Percentiles rank a stretch among this genome's conserved stretches.
These are phyloP conservation scores for Phyllotreta striolata DNA, from an alignment of 2,888 invertebrate genomes.

Conservation along the genomic window DNA sequence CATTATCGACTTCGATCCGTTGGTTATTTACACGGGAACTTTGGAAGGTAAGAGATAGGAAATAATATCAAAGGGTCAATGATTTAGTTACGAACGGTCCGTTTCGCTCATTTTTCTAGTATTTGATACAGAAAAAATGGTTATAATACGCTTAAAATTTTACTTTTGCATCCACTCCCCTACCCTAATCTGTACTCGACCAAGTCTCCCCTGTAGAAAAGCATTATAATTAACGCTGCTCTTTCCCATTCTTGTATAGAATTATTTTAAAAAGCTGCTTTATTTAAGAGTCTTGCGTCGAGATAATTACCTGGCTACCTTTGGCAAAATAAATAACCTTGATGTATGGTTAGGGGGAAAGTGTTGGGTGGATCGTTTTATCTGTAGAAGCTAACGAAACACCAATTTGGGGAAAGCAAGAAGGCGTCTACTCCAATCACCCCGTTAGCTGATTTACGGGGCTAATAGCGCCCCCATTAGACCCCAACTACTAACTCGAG, in stretches of 20 bases:
- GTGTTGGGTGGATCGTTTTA: slow-evolving; percentile 29
- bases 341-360: slow-evolving; percentile 17
- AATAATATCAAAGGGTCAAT: slow-evolving; percentile 1
- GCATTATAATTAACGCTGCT: too few species aligned
- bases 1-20: slow-evolving; percentile 74
- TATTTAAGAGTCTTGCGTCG: too few species aligned
- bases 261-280: too few species aligned
- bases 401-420: slow-evolving; percentile 36
- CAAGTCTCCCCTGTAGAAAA: too few species aligned
- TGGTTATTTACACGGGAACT: slow-evolving; percentile 77
- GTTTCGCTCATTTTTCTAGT: too few species aligned
- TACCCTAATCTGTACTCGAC: too few species aligned
- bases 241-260: too few species aligned
- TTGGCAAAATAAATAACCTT: slow-evolving; percentile 7
- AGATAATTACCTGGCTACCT: too few species aligned
- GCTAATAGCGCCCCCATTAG: slow-evolving; percentile 36
- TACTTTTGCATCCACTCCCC: too few species aligned
- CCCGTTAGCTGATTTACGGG: slow-evolving; percentile 31
- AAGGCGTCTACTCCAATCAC: slow-evolving; percentile 31
- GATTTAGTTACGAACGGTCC: neutral
- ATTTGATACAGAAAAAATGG: too few species aligned
- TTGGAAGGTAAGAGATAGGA: slow-evolving; percentile 71
- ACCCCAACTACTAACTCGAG: slow-evolving; percentile 35
- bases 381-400: slow-evolving; percentile 31
- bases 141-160: too few species aligned